These are phyloP conservation scores for Protobothrops mucrosquamatus DNA, from an alignment of 2,113 vertebrate species.

Conservation along the genomic window DNA sequence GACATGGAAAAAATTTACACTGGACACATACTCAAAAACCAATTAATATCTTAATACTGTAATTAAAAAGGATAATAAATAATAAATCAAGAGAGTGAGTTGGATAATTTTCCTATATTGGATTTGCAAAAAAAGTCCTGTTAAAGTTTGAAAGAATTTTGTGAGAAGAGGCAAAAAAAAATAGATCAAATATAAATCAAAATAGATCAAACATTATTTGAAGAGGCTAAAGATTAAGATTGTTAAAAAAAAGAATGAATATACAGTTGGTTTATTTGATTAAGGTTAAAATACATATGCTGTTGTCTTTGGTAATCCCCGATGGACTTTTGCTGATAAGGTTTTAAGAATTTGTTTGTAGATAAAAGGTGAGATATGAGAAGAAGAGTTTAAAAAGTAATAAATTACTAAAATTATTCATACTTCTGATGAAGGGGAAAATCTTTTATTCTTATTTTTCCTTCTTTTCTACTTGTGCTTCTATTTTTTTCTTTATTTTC, in stretches of 20 bases:
- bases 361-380: neutral
- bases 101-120: neutral
- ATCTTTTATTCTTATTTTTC: neutral
- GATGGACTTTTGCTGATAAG: neutral
- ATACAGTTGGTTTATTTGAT: neutral
- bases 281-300: neutral
- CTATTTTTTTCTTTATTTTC: neutral
- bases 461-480: neutral
- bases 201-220: neutral
- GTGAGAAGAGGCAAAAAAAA: neutral
- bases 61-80: neutral
- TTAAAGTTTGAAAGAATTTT: neutral
- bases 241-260: neutral
- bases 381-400: neutral
- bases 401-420: neutral
- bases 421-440: neutral
- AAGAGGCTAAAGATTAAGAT: neutral
- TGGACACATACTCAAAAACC: neutral
- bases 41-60: neutral
- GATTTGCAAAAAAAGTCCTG: neutral
- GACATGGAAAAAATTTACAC: neutral
- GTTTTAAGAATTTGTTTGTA: neutral
- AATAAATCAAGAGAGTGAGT: neutral
- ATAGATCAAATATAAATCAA: neutral
- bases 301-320: neutral